A percentile compares a stretch with the other conserved stretches of the same genome.
Evolutionary conservation across 1,140 invertebrate species (phyloP).

Genomic region (Drosophila nikananu): DNA sequence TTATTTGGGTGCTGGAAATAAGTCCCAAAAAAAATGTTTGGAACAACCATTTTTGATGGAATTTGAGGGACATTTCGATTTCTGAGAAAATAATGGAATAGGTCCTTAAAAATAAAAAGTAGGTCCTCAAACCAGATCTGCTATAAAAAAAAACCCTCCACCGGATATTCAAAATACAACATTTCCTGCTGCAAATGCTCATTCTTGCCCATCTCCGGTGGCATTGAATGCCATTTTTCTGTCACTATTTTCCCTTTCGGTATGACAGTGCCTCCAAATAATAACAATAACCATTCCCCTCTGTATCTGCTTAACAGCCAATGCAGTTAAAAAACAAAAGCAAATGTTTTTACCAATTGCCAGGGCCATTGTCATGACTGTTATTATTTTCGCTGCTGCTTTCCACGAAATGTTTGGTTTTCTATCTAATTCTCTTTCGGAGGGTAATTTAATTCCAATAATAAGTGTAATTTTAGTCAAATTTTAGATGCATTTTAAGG

Average conservation of each 20-base stretch:
- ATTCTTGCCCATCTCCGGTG: slow-evolving; percentile 20
- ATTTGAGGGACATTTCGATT: too few relatives aligned
- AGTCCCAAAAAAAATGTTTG: too few relatives aligned
- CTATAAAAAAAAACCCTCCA: too few relatives aligned
- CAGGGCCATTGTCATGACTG: slow-evolving; percentile 54
- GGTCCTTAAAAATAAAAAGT: too few relatives aligned
- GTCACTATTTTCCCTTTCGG: slow-evolving; percentile 25
- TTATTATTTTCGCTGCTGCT: slow-evolving; percentile 24
- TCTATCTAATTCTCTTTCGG: neutral
- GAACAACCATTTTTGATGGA: too few relatives aligned
- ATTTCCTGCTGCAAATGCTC: slow-evolving; percentile 8
- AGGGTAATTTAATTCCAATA: neutral
- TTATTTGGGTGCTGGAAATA: too few relatives aligned
- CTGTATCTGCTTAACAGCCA: slow-evolving; percentile 78
- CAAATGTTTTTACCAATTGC: slow-evolving; percentile 74
- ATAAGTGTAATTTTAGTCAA: too few relatives aligned
- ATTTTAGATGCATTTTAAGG: too few relatives aligned
- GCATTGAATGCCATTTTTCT: slow-evolving; percentile 29
- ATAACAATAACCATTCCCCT: slow-evolving; percentile 74
- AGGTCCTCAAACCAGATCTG: too few relatives aligned
- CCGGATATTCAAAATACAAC: neutral
- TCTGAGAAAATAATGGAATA: too few relatives aligned
- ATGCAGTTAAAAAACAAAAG: slow-evolving; percentile 73
- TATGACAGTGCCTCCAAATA: slow-evolving; percentile 50
- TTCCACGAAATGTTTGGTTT: neutral